phyloP scores from a whole-genome alignment of 2,888 invertebrate species.

The Xanthia icteritia region DNA sequence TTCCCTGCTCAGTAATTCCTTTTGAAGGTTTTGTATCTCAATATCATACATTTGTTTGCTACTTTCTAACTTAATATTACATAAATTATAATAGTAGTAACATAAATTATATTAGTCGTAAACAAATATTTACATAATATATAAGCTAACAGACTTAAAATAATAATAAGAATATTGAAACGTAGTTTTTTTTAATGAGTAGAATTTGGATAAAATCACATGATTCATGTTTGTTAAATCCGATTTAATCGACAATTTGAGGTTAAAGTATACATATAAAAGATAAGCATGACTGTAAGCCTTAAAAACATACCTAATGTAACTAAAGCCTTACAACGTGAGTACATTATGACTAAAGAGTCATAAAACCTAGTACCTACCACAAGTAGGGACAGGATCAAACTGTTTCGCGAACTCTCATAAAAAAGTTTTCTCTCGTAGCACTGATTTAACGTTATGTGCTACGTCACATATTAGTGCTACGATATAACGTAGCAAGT shows the following conservation, averaged over 20 bases:
- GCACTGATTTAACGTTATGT: conserved; percentile 44
- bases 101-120: no score
- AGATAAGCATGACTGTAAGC: neutral
- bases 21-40: no score
- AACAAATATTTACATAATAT: no score
- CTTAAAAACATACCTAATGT: neutral
- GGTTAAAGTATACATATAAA: neutral
- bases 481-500: conserved; percentile 48
- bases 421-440: conserved; percentile 47
- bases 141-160: no score
- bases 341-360: neutral
- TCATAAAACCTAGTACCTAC: conserved; percentile 6
- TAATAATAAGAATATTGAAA: no score
- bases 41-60: no score
- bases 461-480: conserved; percentile 42
- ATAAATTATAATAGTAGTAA: no score
- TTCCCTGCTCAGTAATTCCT: no score
- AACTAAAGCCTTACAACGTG: neutral
- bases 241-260: neutral
- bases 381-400: conserved; percentile 25
- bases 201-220: neutral
- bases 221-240: neutral
- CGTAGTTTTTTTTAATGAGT: no score
- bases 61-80: no score
- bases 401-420: conserved; percentile 28